phyloP scores from a whole-genome alignment of 2,888 invertebrate species.

The Slavum lentiscoides region DNA sequence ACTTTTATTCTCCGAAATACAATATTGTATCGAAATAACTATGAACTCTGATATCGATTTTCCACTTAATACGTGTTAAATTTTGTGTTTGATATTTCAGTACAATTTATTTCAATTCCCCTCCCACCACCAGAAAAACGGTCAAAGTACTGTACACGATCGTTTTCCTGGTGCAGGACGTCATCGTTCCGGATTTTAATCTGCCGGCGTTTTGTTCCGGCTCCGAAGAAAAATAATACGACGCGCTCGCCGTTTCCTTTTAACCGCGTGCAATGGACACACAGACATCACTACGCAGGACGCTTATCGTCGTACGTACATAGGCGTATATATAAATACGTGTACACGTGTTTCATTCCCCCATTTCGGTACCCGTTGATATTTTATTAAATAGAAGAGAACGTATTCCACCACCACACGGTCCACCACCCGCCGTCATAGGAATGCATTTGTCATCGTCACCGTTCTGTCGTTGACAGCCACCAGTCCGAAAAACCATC shows the following conservation, averaged over 20 bases:
- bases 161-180: neutral
- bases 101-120: too few species aligned
- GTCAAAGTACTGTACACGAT: neutral
- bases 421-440: neutral
- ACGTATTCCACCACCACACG: neutral
- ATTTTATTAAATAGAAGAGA: conserved; percentile 48
- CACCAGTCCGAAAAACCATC: conserved; percentile 47
- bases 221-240: conserved; percentile 14
- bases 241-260: neutral
- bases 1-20: too few species aligned
- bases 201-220: conserved; percentile 4
- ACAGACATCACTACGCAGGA: conserved; percentile 4
- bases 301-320: conserved; percentile 22
- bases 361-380: conserved; percentile 14
- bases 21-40: too few species aligned
- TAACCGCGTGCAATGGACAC: conserved; percentile 2
- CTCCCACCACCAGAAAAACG: too few species aligned
- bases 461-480: conserved; percentile 51
- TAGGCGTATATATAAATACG: neutral
- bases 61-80: too few species aligned
- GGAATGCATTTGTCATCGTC: conserved; percentile 53
- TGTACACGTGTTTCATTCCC: neutral
- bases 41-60: too few species aligned
- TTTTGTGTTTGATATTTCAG: too few species aligned
- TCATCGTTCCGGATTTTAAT: conserved; percentile 28